Conservation (phyloP, 2,113 vertebrate species). For the Platysteira castanea region DNA sequence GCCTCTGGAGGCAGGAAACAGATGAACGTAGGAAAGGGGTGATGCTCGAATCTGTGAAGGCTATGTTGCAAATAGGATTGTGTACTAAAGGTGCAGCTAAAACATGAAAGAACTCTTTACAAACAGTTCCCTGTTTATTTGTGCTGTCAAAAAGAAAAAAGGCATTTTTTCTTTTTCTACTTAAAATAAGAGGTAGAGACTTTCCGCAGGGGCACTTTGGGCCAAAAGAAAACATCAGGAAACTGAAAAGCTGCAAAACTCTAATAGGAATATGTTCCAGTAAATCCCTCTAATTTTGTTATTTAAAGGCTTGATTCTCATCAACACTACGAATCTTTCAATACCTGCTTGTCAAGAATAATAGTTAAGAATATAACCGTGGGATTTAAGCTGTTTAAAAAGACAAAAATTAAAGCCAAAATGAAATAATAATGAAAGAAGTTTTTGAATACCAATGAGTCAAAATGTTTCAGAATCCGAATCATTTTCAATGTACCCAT, state of each 20-base stretch:
- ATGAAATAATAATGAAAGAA: background rate
- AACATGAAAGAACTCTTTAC: slow-evolving; percentile 1
- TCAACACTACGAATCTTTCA: background rate
- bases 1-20: slow-evolving; percentile 52
- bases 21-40: slow-evolving; percentile 28
- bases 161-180: slow-evolving; percentile 51
- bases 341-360: slow-evolving; percentile 3
- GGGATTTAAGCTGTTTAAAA: slow-evolving; percentile 34
- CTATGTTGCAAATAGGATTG: slow-evolving; percentile 5
- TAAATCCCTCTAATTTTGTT: slow-evolving; percentile 2
- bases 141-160: slow-evolving; percentile 64
- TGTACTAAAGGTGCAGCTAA: slow-evolving; percentile 46
- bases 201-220: slow-evolving; percentile 64
- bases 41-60: background rate
- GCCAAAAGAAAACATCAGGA: slow-evolving; percentile 48
- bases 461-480: slow-evolving; percentile 94
- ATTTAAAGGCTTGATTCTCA: slow-evolving; percentile 1
- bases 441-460: slow-evolving; percentile 45
- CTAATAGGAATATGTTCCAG: background rate
- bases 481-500: slow-evolving; percentile 87
- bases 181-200: slow-evolving; percentile 77
- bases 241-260: slow-evolving; percentile 34
- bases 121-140: slow-evolving; percentile 54
- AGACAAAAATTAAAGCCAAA: background rate
- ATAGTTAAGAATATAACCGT: background rate